phyloP scores from a whole-genome alignment of 2,797 vertebrate species.

The Liparis tanakae region DNA sequence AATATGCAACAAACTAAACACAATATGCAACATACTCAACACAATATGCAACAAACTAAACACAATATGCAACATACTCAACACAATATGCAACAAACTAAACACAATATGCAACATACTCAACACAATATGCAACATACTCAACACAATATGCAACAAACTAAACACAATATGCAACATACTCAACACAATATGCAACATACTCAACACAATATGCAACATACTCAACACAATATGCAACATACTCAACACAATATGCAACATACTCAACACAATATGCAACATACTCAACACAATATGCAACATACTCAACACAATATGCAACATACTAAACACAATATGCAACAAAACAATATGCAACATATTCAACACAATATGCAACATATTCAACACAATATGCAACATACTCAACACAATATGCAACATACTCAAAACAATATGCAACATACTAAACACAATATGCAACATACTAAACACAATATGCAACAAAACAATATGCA shows the following conservation, averaged over 20 bases:
- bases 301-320: too few species aligned
- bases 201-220: background rate
- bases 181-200: background rate
- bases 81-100: too few species aligned
- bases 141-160: background rate
- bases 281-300: background rate
- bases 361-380: too few species aligned
- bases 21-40: background rate
- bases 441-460: background rate
- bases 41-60: too few species aligned
- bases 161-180: too few species aligned
- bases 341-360: background rate
- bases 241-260: background rate
- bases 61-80: background rate
- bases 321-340: background rate
- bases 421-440: background rate
- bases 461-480: too few species aligned
- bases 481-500: too few species aligned
- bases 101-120: too few species aligned
- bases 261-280: too few species aligned
- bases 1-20: background rate
- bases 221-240: too few species aligned
- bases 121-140: too few species aligned
- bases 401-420: too few species aligned
- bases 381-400: background rate